A percentile compares a stretch with the other conserved stretches of the same genome.
Conservation (phyloP, 2,113 vertebrate genomes). For the Microtus richardsoni region DNA sequence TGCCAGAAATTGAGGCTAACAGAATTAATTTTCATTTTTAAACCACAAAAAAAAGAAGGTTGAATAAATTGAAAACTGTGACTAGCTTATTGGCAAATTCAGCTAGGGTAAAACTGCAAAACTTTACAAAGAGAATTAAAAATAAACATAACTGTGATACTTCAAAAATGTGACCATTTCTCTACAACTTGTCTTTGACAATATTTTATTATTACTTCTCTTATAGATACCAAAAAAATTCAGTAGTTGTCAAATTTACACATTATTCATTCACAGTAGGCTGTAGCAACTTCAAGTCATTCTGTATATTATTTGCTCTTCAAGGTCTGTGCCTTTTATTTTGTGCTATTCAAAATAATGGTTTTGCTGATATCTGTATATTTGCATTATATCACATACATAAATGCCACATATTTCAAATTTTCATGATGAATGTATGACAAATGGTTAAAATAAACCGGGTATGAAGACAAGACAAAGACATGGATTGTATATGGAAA, state of each 20-base stretch:
- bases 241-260: constrained; percentile 13
- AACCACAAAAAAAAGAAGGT: constrained; percentile 12
- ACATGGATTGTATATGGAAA: no score
- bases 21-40: constrained; percentile 26
- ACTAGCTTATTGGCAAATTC: neutral
- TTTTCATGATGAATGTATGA: no score
- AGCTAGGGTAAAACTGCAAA: constrained; percentile 17
- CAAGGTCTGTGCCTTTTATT: constrained; percentile 83
- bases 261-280: constrained; percentile 38
- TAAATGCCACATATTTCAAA: constrained; percentile 5
- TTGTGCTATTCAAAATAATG: constrained; percentile 76
- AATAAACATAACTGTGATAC: constrained; percentile 42
- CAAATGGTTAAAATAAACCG: no score
- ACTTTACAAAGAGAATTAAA: constrained; percentile 36
- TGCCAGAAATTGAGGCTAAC: constrained; percentile 46
- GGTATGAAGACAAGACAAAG: no score
- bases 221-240: constrained; percentile 52
- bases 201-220: constrained; percentile 69
- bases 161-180: constrained; percentile 48
- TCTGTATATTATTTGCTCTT: constrained; percentile 69
- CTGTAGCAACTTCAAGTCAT: constrained; percentile 44
- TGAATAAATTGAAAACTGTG: neutral
- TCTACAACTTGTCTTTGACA: constrained; percentile 51
- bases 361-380: neutral
- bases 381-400: neutral